Percentiles rank a stretch among this genome's conserved stretches.
These are phyloP conservation scores for Xiphydria camelus DNA, from an alignment of 2,888 invertebrate genomes.

Conservation along the genomic window DNA sequence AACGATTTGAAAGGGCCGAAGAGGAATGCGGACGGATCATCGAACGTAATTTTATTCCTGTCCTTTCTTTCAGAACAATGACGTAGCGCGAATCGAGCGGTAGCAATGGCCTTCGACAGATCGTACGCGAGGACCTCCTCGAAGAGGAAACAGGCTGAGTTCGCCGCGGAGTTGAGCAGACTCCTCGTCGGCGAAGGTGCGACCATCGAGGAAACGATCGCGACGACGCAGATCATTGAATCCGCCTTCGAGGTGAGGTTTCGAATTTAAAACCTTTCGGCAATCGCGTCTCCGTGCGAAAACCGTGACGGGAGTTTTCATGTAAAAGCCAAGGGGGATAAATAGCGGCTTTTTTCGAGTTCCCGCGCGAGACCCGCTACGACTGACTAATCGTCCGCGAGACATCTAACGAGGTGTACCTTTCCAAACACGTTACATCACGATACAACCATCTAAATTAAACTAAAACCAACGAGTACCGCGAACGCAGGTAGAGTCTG, in stretches of 20 bases:
- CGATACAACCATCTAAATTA: constrained; percentile 44
- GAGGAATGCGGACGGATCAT: no score
- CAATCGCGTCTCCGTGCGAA: no score
- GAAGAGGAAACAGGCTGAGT: constrained; percentile 48
- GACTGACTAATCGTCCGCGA: constrained; percentile 29
- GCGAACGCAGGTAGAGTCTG: constrained; percentile 43
- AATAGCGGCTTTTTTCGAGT: not conserved
- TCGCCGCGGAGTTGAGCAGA: constrained; percentile 39
- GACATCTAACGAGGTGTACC: constrained; percentile 33
- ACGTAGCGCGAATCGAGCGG: constrained; percentile 34
- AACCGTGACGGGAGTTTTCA: no score
- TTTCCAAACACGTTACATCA: constrained; percentile 46
- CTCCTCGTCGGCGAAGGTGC: constrained; percentile 33
- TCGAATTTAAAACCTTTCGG: not conserved
- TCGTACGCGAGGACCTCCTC: constrained; percentile 35
- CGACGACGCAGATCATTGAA: constrained; percentile 25
- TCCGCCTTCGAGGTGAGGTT: constrained; percentile 28
- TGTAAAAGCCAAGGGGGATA: no score
- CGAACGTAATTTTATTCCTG: not conserved
- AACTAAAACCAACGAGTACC: constrained; percentile 42
- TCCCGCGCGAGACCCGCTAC: not conserved
- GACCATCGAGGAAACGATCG: constrained; percentile 32
- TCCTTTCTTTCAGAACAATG: constrained; percentile 42
- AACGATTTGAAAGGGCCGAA: no score
- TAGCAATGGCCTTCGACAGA: constrained; percentile 40